Conservation (phyloP, 2,888 invertebrate genomes). For the Mesoligia furuncula region DNA sequence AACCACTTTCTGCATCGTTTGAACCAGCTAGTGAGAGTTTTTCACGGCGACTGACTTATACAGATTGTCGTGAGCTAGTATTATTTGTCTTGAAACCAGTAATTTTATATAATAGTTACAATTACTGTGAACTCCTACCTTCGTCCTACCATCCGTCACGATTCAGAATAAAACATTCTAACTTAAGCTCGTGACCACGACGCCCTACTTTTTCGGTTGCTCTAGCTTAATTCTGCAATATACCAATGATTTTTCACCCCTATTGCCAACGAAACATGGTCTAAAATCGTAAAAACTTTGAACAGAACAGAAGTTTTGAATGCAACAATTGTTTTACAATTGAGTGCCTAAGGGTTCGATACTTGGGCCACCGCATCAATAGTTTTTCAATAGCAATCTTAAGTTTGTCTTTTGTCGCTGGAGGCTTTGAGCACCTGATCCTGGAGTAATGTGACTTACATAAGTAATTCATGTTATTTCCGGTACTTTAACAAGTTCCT, state of each 20-base stretch:
- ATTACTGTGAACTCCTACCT: conserved; percentile 80
- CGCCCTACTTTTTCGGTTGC: conserved; percentile 80
- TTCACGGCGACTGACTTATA: conserved; percentile 44
- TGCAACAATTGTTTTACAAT: conserved; percentile 64
- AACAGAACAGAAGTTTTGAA: conserved; percentile 63
- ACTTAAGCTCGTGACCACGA: conserved; percentile 78
- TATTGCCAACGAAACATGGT: conserved; percentile 66
- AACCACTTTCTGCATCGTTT: conserved; percentile 58
- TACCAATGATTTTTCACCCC: conserved; percentile 60
- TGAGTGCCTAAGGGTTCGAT: conserved; percentile 67
- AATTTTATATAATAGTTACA: conserved; percentile 78
- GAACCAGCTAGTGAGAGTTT: conserved; percentile 49
- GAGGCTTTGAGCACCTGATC: conserved; percentile 75
- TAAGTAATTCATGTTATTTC: conserved; percentile 79
- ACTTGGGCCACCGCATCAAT: conserved; percentile 66
- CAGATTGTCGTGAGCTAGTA: conserved; percentile 60
- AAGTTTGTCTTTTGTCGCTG: conserved; percentile 63
- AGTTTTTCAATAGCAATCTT: conserved; percentile 64
- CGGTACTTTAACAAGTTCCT: conserved; percentile 72
- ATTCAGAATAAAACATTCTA: conserved; percentile 73
- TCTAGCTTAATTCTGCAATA: conserved; percentile 63
- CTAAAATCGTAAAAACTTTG: conserved; percentile 58
- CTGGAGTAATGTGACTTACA: conserved; percentile 75
- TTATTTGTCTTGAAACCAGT: conserved; percentile 68
- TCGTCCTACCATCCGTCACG: conserved; percentile 80